phyloP scores from a whole-genome alignment of 2,888 invertebrate genomes.

The Amphipoea oculea region DNA sequence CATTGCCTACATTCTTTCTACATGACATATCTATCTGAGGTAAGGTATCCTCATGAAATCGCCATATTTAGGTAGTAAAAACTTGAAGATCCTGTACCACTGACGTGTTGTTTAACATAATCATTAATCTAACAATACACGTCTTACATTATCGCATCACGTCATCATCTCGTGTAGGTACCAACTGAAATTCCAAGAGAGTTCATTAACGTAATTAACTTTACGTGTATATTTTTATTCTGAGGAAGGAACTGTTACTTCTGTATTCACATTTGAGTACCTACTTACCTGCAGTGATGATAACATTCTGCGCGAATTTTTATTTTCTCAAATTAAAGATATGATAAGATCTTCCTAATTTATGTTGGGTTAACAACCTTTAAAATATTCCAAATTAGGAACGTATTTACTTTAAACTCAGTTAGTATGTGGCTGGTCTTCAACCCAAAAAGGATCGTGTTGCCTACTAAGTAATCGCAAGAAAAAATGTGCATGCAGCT shows the following conservation, averaged over 20 bases:
- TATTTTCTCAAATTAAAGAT: slow-evolving; percentile 4
- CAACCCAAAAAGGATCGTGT: neutral
- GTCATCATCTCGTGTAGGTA: slow-evolving; percentile 44
- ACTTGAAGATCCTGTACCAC: slow-evolving; percentile 49
- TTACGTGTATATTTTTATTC: slow-evolving; percentile 13
- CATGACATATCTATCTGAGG: slow-evolving; percentile 10
- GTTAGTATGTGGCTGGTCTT: neutral
- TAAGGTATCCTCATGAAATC: slow-evolving; percentile 20
- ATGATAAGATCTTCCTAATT: slow-evolving; percentile 28
- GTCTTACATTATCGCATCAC: slow-evolving; percentile 50
- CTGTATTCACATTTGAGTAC: slow-evolving; percentile 9
- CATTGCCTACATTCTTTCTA: slow-evolving; percentile 6
- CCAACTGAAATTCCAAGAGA: slow-evolving; percentile 43
- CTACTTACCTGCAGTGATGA: neutral
- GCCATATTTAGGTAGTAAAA: slow-evolving; percentile 31
- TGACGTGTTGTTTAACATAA: slow-evolving; percentile 56
- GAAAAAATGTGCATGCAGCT: neutral
- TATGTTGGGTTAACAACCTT: slow-evolving; percentile 35
- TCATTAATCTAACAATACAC: slow-evolving; percentile 61
- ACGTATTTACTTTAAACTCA: slow-evolving; percentile 8
- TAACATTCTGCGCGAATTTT: slow-evolving; percentile 1
- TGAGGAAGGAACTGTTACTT: slow-evolving; percentile 2
- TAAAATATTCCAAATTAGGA: slow-evolving; percentile 10
- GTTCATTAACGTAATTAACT: slow-evolving; percentile 50
- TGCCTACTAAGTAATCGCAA: neutral